Base-by-base conservation (phyloP, 2,888 invertebrate species). In the Mystacides longicornis region DNA sequence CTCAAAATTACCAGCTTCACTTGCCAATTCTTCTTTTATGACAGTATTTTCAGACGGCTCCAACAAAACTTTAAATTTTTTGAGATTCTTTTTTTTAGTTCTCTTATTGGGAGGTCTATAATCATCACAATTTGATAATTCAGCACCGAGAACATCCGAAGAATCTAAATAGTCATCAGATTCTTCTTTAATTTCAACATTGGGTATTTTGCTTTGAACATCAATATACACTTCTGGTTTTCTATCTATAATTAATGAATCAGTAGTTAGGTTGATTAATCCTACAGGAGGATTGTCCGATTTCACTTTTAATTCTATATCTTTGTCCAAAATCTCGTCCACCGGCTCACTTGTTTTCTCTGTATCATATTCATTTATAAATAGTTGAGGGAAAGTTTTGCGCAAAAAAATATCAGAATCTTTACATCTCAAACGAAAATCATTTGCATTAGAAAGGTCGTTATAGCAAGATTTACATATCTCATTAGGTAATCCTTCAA, bases 371-470 rank as follows among this genome's bases (percentile, higher is more conserved):
- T 51, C 31, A 22, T 42, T 23, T 14, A 19, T 18, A 1, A 52
- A 23, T 11, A 16, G 18, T 9, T 48, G 21, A 2, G 47, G 49
- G 22, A 23, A 49, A 18, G 23, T 14, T 23, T 59, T 49, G 52
- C 59, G 57, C 58, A 69, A 68, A 18, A 68, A 66, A 56, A 72
- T 65, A 63, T 71, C 67, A 49, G 71, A 68, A 27, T 67, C 63
- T 45, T 68, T 51, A 63, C 74, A 76, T 63, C 73, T 75, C 7
- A 64, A 55, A 9, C 53, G 23, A 37, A 57, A 57, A 3, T 45
- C 18, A 19, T 57, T 51, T 7, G 57, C 54, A 11, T 20, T 46
- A 11, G 22, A 18, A 16, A 57, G 43, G 7, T 51, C 47, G n/a
- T 20, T n/a, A 2, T 21, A 46, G 19, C 57, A 57, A 2, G 19